phyloP scores from a whole-genome alignment of 2,888 invertebrate genomes.

The Myathropa florea region DNA sequence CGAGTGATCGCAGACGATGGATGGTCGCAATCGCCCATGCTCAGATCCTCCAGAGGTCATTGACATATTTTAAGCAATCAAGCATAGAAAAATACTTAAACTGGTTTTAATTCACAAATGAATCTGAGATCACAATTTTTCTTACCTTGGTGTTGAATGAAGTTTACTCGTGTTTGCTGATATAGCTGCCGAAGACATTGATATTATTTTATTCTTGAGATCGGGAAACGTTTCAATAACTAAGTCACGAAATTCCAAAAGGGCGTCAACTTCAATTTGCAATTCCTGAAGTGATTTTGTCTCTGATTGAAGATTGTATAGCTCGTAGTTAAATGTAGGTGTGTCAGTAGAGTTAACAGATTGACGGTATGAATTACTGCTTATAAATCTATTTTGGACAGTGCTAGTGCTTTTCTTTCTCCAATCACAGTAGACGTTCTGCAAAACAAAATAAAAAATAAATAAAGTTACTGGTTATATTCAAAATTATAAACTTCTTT shows the following conservation, averaged over 20 bases:
- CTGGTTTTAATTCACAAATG: background rate
- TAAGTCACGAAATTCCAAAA: constrained; percentile 95
- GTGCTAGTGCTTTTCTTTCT: constrained; percentile 35
- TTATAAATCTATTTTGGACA: constrained; percentile 41
- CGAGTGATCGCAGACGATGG: too few relatives aligned
- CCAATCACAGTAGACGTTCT: constrained; percentile 60
- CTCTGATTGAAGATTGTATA: constrained; percentile 77
- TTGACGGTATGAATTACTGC: constrained; percentile 44
- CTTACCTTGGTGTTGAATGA: constrained; percentile 56
- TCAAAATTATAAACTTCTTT: background rate
- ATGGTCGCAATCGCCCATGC: too few relatives aligned
- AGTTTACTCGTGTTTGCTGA: constrained; percentile 67
- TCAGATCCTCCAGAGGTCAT: too few relatives aligned
- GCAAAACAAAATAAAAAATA: constrained; percentile 58
- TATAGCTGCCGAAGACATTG: constrained; percentile 82
- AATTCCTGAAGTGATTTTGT: constrained; percentile 95
- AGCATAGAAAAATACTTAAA: background rate
- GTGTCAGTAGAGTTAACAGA: constrained; percentile 41
- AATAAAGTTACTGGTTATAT: background rate
- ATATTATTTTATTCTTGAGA: constrained; percentile 92
- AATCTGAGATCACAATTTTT: background rate
- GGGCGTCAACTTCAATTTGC: constrained; percentile 95
- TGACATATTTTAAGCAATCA: too few relatives aligned
- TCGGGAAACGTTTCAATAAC: constrained; percentile 97
- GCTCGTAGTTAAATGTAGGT: constrained; percentile 41